phyloP scores from a whole-genome alignment of 2,888 invertebrate genomes.

The Cephus spinipes region DNA sequence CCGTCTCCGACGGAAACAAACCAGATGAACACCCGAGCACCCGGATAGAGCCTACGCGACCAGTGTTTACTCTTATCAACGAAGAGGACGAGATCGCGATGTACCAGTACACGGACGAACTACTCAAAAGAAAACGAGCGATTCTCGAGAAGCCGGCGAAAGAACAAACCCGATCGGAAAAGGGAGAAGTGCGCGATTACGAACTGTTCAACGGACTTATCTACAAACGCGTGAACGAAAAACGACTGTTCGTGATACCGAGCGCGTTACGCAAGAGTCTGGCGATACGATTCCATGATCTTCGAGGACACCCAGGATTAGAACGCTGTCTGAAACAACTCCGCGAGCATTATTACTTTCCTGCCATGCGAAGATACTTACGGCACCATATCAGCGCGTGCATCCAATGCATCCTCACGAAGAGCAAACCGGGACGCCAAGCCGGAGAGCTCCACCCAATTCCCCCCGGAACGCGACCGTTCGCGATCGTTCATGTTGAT shows the following conservation, averaged over 20 bases:
- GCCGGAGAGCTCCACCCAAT: slow-evolving; percentile 39
- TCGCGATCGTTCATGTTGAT: slow-evolving; percentile 36
- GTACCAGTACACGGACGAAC: too few relatives aligned
- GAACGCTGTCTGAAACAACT: slow-evolving; percentile 29
- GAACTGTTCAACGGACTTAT: too few relatives aligned
- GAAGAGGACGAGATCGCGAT: too few relatives aligned
- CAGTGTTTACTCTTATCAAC: too few relatives aligned
- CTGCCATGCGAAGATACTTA: slow-evolving; percentile 30
- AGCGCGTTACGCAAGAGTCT: neutral
- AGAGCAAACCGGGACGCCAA: slow-evolving; percentile 33
- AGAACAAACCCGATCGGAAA: neutral
- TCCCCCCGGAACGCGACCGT: slow-evolving; percentile 36
- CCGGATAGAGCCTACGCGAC: neutral
- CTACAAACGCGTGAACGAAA: too few relatives aligned
- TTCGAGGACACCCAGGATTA: slow-evolving; percentile 32
- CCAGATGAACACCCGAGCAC: too few relatives aligned
- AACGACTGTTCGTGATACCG: too few relatives aligned
- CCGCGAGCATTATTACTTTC: slow-evolving; percentile 35
- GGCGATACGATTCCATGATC: slow-evolving; percentile 31
- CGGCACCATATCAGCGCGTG: slow-evolving; percentile 34
- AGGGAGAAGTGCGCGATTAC: neutral
- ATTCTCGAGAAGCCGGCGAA: too few relatives aligned
- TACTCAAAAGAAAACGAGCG: too few relatives aligned
- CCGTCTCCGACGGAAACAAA: too few relatives aligned
- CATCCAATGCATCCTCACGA: slow-evolving; percentile 34